Percentiles rank a stretch among this genome's conserved stretches.
phyloP scores from a whole-genome alignment of 2,797 vertebrate species.

The Neoniphon sammara region DNA sequence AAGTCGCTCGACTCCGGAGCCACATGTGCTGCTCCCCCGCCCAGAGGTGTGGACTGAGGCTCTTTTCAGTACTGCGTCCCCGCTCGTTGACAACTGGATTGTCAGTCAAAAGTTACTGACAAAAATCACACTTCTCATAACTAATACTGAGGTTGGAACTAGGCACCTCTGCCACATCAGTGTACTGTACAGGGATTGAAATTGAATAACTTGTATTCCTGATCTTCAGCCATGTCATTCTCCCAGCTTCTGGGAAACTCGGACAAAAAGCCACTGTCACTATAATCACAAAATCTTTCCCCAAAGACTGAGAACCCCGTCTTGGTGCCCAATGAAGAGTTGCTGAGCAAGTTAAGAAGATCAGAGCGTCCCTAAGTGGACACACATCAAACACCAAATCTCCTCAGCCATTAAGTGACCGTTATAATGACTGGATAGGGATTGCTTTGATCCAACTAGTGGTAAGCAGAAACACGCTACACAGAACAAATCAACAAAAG shows the following conservation, averaged over 20 bases:
- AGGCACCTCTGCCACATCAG: neutral
- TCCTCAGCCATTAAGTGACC: slow-evolving; percentile 37
- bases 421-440: neutral
- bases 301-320: slow-evolving; percentile 45
- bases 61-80: neutral
- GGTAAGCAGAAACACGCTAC: slow-evolving; percentile 9
- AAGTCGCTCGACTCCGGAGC: slow-evolving; percentile 14
- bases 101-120: slow-evolving; percentile 25
- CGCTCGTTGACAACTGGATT: neutral
- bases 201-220: slow-evolving; percentile 36
- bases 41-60: neutral
- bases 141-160: slow-evolving; percentile 18
- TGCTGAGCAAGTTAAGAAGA: slow-evolving; percentile 25
- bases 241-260: slow-evolving; percentile 43
- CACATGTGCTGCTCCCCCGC: neutral
- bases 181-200: slow-evolving; percentile 40
- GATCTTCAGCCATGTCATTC: slow-evolving; percentile 40
- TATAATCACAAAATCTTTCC: slow-evolving; percentile 50
- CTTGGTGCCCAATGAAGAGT: slow-evolving; percentile 29
- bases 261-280: slow-evolving; percentile 32
- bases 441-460: neutral
- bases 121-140: slow-evolving; percentile 15
- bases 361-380: slow-evolving; percentile 20
- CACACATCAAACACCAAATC: slow-evolving; percentile 26
- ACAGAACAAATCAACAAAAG: neutral